Base-by-base conservation (phyloP, 2,797 vertebrate species). In the Anniella stebbinsi region DNA sequence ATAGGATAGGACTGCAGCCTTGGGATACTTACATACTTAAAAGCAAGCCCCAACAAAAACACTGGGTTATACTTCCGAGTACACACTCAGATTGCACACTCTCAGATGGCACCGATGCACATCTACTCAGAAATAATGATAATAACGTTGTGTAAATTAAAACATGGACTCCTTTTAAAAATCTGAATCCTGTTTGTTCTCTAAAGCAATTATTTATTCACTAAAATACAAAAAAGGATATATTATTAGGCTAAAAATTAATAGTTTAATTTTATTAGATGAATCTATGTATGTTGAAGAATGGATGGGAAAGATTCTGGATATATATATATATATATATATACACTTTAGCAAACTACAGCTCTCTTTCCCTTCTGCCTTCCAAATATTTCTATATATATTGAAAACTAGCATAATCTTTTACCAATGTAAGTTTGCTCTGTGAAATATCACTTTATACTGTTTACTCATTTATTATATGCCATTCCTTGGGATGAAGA, bases 21-120 rank as follows among this genome's bases (percentile, higher is more conserved):
- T 94, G 94, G 93, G 36, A 75, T 38, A 36, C 72, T 2, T 73
- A 6, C 70, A 36, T 36, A 36, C 15, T 4, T 57, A 70, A 1
- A 3, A n/a, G 30, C 30, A 69, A 69, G 30, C 33, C 33, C 30
- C 33, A 33, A 36, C n/a, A 33, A 72, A 36, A 33, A 72, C 15
- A 36, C 3, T 36, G 69, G 33, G 33, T 5, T 33, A 17, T 33
- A 36, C 2, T n/a, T 72, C 33, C 36, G n/a, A n/a, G 12, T 72
- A 72, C 12, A 72, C 15, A n/a, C 33, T n/a, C 12, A 45, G 45
- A 45, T 45, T 45, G 3, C 45, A 45, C 45, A 45, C 15, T 72
- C 15, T 72, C 17, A 10, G 28, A 36, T 33, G 13, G 69, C 69
- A 36, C 69, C n/a, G 33, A 13, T 57, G 12, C 54, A 13, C 51